These are phyloP conservation scores for Vulpes lagopus DNA, from an alignment of 2,113 vertebrate genomes.

Conservation along the genomic window DNA sequence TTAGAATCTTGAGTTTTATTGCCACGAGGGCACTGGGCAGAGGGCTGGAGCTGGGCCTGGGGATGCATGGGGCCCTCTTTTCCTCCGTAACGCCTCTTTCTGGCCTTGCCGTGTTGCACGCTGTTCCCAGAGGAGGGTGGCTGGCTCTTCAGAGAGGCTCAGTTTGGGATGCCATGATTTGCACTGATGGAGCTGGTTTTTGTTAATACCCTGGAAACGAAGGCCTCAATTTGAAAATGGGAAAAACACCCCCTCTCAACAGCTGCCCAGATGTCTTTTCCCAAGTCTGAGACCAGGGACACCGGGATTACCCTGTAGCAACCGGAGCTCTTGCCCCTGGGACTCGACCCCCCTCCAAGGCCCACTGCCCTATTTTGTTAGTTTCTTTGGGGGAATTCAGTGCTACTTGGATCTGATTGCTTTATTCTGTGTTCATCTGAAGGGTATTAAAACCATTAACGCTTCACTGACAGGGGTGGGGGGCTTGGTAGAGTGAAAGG, in stretches of 20 bases:
- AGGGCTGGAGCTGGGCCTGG: conserved; percentile 35
- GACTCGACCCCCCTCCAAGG: background rate
- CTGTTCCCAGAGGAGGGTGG: background rate
- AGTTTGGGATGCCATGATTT: background rate
- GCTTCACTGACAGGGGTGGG: background rate
- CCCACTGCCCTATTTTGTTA: background rate
- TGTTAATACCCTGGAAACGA: background rate
- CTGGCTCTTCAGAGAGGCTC: background rate
- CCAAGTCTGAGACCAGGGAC: background rate
- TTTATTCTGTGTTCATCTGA: conserved; percentile 1
- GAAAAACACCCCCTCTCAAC: background rate
- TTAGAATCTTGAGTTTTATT: background rate
- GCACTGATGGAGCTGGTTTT: background rate
- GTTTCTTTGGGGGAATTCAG: background rate
- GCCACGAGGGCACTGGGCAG: accelerated
- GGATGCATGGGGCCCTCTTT: conserved; percentile 71
- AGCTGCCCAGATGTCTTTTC: background rate
- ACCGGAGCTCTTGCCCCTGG: background rate
- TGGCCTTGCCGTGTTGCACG: background rate
- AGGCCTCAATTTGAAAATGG: background rate
- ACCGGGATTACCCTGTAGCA: too few relatives aligned
- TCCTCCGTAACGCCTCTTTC: conserved; percentile 72
- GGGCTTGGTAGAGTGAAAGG: conserved; percentile 10
- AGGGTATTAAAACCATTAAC: conserved; percentile 29
- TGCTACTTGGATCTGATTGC: background rate